Percentiles rank a stretch among this genome's conserved stretches.
These are phyloP conservation scores for Rhagonycha lutea DNA, from an alignment of 2,888 invertebrate species.

Conservation along the genomic window DNA sequence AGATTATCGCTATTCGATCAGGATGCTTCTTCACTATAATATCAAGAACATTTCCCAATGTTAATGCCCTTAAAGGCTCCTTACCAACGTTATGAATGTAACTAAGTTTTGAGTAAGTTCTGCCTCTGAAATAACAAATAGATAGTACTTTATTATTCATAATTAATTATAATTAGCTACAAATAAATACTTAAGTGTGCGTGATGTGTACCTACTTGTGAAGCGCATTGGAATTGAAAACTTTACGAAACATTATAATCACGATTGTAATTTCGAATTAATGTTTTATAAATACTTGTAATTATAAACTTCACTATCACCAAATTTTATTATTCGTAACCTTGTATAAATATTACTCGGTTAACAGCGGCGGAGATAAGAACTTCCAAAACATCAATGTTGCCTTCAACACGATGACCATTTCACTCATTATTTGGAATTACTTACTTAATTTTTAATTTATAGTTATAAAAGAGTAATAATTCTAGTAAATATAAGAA, in stretches of 20 bases:
- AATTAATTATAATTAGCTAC: background rate
- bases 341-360: background rate
- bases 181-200: background rate
- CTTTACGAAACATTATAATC: background rate
- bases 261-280: too few relatives aligned
- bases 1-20: conserved; percentile 62
- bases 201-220: too few relatives aligned
- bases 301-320: background rate
- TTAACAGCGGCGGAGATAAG: too few relatives aligned
- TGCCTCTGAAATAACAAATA: background rate
- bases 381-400: too few relatives aligned
- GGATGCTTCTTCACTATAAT: conserved; percentile 59
- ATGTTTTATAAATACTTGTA: too few relatives aligned
- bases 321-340: background rate
- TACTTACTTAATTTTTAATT: too few relatives aligned
- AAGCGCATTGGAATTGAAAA: background rate
- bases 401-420: too few relatives aligned
- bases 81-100: conserved; percentile 59
- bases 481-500: too few relatives aligned
- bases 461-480: too few relatives aligned
- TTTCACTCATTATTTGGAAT: too few relatives aligned
- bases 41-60: conserved; percentile 64
- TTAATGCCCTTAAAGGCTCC: conserved; percentile 58
- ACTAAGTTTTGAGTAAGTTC: conserved; percentile 49
- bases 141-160: background rate